These are phyloP conservation scores for Mimas tiliae DNA, from an alignment of 2,888 invertebrate genomes.

Conservation along the genomic window DNA sequence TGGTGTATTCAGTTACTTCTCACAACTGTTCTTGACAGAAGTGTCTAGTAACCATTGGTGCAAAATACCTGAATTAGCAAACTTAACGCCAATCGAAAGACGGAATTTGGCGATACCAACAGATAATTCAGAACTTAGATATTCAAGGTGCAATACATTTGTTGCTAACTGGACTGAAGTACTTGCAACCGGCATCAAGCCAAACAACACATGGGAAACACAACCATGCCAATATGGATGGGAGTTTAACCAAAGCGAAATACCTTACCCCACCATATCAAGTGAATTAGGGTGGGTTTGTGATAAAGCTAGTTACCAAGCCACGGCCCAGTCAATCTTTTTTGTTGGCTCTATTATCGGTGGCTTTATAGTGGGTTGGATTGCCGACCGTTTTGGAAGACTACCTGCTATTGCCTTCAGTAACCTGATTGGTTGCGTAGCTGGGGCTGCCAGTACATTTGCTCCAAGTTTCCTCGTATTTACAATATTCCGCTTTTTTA, in stretches of 20 bases:
- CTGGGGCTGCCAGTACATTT: constrained; percentile 59
- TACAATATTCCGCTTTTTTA: constrained; percentile 59
- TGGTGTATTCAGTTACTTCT: constrained; percentile 59
- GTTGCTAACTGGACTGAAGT: constrained; percentile 63
- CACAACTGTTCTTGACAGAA: constrained; percentile 67
- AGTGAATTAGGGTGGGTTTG: constrained; percentile 72
- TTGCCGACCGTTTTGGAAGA: constrained; percentile 65
- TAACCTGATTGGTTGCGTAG: constrained; percentile 60
- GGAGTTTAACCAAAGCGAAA: constrained; percentile 68
- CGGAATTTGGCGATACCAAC: constrained; percentile 57
- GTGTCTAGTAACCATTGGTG: constrained; percentile 67
- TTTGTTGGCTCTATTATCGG: constrained; percentile 68
- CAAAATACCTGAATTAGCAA: constrained; percentile 62
- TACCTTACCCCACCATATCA: constrained; percentile 65
- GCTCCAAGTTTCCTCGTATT: constrained; percentile 55
- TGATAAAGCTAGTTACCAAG: constrained; percentile 63
- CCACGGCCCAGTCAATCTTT: constrained; percentile 65
- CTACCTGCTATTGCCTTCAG: constrained; percentile 59
- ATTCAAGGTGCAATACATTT: constrained; percentile 60
- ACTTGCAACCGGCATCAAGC: constrained; percentile 41
- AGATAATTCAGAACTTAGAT: constrained; percentile 55
- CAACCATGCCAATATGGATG: constrained; percentile 60
- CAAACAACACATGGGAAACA: constrained; percentile 52
- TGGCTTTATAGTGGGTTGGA: constrained; percentile 63
- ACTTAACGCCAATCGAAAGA: constrained; percentile 56